Base-by-base conservation (phyloP, 2,888 invertebrate genomes). In the Temnothorax rugatulus region DNA sequence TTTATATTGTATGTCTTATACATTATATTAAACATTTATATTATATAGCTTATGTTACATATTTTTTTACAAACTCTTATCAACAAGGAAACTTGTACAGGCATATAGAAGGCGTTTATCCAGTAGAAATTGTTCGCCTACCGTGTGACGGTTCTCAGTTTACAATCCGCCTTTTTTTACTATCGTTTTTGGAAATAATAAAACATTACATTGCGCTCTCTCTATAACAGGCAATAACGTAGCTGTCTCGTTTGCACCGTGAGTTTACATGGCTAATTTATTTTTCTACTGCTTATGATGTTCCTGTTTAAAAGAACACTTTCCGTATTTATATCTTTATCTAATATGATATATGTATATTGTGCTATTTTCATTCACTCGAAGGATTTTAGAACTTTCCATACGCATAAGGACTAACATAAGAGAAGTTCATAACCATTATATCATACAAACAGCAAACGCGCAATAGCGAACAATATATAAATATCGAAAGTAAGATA, bases 401-500 rank as follows among this genome's bases (percentile, higher is more conserved):
- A 34, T 77, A 73, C 38, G 59, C 44, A 83, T 54, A 79, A 82
- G 5, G 34, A 75, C 57, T 18, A 77, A 73, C 29, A 68, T 18
- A 34, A 59, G 21, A 9, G 21, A 9, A 64, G 18, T 54, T 64
- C 18, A 21, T 64, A 76, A 76, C 15, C 50, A 41, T 52, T 8
- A 11, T 75, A 75, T 75, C 59, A 59, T 47, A 61, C 52, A 76
- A 38, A 47, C 44, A 57, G 13, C 76, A 77, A 57, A 57, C 57
- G 21, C 21, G 21, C 68, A 68, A 57, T 57, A 59, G 34, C 34
- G 21, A 69, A 44, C 15, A 29, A 86, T 64, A 83, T 57, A 86
- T 69, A 90, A 90, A 89, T 88, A 90, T 84, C 81, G 82, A 83
- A 82, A 82, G 59, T 77, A 54, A 79, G 71, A 64, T 86, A 68